Conservation (phyloP, 2,888 invertebrate genomes). For the Hipparchia sbordonii region DNA sequence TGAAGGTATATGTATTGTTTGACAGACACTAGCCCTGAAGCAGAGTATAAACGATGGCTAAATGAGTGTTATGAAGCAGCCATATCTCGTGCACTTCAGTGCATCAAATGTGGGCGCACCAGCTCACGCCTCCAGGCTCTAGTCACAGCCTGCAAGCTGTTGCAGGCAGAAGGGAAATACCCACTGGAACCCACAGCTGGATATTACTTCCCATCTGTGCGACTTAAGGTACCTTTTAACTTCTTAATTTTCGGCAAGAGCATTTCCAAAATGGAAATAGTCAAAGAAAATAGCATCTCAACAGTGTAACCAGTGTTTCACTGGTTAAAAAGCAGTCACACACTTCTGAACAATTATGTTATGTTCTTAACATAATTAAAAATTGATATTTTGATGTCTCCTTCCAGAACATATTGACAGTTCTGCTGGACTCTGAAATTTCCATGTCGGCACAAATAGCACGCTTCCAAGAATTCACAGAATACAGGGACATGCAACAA, state of each 20-base stretch:
- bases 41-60: conserved; percentile 87
- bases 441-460: conserved; percentile 84
- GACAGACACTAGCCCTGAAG: conserved; percentile 78
- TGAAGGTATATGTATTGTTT: not conserved
- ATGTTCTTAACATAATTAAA: too few species aligned
- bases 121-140: conserved; percentile 85
- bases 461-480: conserved; percentile 89
- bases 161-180: conserved; percentile 87
- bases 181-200: conserved; percentile 82
- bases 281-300: too few species aligned
- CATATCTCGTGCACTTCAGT: conserved; percentile 81
- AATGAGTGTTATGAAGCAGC: conserved; percentile 87
- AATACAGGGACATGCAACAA: conserved; percentile 89
- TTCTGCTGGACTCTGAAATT: conserved; percentile 84
- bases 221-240: conserved; percentile 80
- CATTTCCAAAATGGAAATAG: too few species aligned
- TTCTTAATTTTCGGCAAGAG: too few species aligned
- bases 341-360: too few species aligned
- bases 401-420: conserved; percentile 84
- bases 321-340: too few species aligned
- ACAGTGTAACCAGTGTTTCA: too few species aligned
- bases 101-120: conserved; percentile 79
- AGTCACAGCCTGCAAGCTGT: conserved; percentile 87
- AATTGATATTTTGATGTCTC: too few species aligned
- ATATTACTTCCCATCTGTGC: conserved; percentile 85